phyloP scores from a whole-genome alignment of 37 sponge, comb jelly and placozoan species.

The Bolinopsis microptera region DNA sequence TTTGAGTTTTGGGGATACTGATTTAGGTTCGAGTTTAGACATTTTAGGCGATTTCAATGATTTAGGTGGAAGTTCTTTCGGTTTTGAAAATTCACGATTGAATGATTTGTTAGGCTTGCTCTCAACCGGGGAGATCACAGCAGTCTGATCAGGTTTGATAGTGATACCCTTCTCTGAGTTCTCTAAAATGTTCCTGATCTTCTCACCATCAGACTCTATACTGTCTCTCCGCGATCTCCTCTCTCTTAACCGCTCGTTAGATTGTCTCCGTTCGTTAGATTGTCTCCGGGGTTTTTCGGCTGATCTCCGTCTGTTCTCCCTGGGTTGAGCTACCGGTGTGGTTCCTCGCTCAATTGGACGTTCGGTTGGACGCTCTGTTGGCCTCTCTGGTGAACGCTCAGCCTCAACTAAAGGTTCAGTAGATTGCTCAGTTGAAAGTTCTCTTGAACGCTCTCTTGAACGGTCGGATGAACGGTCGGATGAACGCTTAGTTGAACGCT shows the following conservation, averaged over 20 bases:
- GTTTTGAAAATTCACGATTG: not conserved
- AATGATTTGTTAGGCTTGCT: not conserved
- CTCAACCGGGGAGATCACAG: not conserved
- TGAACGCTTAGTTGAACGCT: too few species aligned
- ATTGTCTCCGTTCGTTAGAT: not conserved
- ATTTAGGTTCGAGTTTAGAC: not conserved
- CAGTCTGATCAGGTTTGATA: not conserved
- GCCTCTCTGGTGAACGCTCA: not conserved
- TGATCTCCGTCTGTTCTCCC: constrained; percentile 1
- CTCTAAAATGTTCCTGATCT: constrained; percentile 57
- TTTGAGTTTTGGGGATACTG: not conserved
- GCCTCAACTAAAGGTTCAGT: too few species aligned
- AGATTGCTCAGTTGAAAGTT: too few species aligned
- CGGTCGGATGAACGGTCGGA: too few species aligned
- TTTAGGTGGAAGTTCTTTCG: constrained; percentile 26
- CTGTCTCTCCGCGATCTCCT: constrained; percentile 8
- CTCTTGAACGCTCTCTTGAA: too few species aligned
- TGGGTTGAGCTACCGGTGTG: not conserved
- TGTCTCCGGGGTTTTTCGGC: constrained; percentile 11
- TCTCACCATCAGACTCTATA: constrained; percentile 61
- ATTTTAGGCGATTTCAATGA: constrained; percentile 15
- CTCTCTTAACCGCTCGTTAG: constrained; percentile 12
- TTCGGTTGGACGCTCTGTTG: not conserved
- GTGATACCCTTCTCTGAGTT: constrained; percentile 13
- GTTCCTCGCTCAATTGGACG: not conserved